Percentiles rank a stretch among this genome's conserved stretches.
Evolutionary conservation across 2,797 vertebrate species (phyloP).

Genomic region (Falco biarmicus): DNA sequence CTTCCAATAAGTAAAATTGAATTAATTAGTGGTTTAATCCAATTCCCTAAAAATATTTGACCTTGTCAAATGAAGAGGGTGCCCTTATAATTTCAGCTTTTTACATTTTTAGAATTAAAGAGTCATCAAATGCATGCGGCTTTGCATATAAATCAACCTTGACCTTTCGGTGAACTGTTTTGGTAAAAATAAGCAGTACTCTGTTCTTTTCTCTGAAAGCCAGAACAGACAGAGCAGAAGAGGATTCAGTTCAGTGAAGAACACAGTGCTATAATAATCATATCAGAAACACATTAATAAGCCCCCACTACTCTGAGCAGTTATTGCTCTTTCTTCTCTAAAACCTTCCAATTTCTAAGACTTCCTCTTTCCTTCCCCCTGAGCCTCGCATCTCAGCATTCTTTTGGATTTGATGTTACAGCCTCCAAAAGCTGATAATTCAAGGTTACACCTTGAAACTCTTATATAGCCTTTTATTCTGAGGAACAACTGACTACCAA

Average conservation of each 20-base stretch:
- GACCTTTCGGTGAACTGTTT: slow-evolving; percentile 60
- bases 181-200: slow-evolving; percentile 63
- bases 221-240: slow-evolving; percentile 50
- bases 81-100: slow-evolving; percentile 65
- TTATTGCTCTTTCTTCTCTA: slow-evolving; percentile 44
- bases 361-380: neutral
- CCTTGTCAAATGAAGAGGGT: slow-evolving; percentile 63
- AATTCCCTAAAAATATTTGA: slow-evolving; percentile 67
- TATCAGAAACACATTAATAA: slow-evolving; percentile 50
- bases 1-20: slow-evolving; percentile 68
- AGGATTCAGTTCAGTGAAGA: slow-evolving; percentile 35
- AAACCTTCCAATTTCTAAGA: slow-evolving; percentile 26
- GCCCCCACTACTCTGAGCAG: neutral
- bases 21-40: slow-evolving; percentile 72
- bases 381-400: slow-evolving; percentile 18
- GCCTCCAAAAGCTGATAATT: slow-evolving; percentile 50
- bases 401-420: slow-evolving; percentile 34
- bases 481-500: slow-evolving; percentile 39
- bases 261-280: slow-evolving; percentile 40
- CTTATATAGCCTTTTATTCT: slow-evolving; percentile 23
- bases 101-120: slow-evolving; percentile 62
- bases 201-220: slow-evolving; percentile 50
- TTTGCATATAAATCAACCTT: slow-evolving; percentile 71
- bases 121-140: slow-evolving; percentile 55
- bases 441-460: slow-evolving; percentile 59